phyloP scores from a whole-genome alignment of 1,140 invertebrate species.

The Adoxophyes honmai region DNA sequence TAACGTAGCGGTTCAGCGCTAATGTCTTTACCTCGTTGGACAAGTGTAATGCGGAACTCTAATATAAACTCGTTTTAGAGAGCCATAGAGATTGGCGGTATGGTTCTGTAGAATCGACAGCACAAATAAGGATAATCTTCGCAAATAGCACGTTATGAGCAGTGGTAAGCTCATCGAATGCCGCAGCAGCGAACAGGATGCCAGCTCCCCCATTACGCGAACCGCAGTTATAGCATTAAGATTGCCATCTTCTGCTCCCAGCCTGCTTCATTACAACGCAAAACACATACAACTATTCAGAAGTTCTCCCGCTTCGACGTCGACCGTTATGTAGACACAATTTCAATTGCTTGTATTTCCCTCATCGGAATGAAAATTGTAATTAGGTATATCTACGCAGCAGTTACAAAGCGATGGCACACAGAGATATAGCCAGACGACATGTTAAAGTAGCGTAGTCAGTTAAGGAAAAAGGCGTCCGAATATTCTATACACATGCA shows the following conservation, averaged over 20 bases:
- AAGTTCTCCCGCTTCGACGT: conserved; percentile 33
- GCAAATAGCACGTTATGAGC: background rate
- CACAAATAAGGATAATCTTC: background rate
- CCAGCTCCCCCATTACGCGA: conserved; percentile 56
- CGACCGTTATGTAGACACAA: conserved; percentile 38
- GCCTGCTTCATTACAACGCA: conserved; percentile 34
- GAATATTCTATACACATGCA: too few relatives aligned
- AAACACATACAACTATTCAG: conserved; percentile 38
- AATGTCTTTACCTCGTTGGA: too few relatives aligned
- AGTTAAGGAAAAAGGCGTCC: too few relatives aligned
- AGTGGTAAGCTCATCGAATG: background rate
- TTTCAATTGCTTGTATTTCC: conserved; percentile 40
- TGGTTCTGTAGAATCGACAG: too few relatives aligned
- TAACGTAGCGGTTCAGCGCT: too few relatives aligned
- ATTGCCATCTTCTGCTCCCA: conserved; percentile 46
- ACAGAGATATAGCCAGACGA: too few relatives aligned
- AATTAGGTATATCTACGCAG: conserved; percentile 33
- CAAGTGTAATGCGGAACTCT: too few relatives aligned
- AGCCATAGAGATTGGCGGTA: too few relatives aligned
- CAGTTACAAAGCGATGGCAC: too few relatives aligned
- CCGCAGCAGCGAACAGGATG: conserved; percentile 31
- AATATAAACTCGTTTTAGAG: too few relatives aligned
- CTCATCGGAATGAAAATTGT: conserved; percentile 35
- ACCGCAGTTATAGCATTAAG: conserved; percentile 48
- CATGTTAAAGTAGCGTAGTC: too few relatives aligned